Evolutionary conservation across 64 coral and sea anemone genomes (phyloP).

Genomic region (Trachythela sp.): DNA sequence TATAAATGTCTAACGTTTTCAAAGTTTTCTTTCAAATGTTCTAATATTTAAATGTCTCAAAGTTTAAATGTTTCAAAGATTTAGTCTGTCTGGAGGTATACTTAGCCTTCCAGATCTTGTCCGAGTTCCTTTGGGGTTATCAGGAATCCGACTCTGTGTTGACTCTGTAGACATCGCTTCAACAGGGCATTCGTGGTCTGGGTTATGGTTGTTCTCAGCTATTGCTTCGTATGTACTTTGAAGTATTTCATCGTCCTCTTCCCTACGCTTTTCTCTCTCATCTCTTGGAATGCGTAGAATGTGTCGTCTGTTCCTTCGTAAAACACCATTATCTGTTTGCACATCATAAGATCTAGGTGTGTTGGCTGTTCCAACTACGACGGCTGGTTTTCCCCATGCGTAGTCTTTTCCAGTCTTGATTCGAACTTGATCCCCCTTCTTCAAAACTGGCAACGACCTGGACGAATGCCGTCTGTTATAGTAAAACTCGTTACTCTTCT

Average conservation of each 20-base stretch:
- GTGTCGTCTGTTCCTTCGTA: neutral
- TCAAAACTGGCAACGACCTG: too few relatives aligned
- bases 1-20: neutral
- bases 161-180: neutral
- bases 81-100: neutral
- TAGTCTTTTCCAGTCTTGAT: neutral
- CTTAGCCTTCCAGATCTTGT: too few relatives aligned
- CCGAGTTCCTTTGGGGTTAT: too few relatives aligned
- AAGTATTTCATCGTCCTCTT: neutral
- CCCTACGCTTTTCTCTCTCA: neutral
- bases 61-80: too few relatives aligned
- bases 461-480: neutral
- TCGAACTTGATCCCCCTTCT: neutral
- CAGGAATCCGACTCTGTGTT: too few relatives aligned
- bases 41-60: neutral
- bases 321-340: neutral
- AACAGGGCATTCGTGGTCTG: neutral
- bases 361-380: too few relatives aligned
- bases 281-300: neutral
- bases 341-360: neutral
- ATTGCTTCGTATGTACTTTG: neutral
- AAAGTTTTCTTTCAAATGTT: neutral
- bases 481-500: neutral
- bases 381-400: neutral
- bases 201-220: neutral